Evolutionary conservation across 2,113 vertebrate genomes (phyloP).

Genomic region (Clarias gariepinus): DNA sequence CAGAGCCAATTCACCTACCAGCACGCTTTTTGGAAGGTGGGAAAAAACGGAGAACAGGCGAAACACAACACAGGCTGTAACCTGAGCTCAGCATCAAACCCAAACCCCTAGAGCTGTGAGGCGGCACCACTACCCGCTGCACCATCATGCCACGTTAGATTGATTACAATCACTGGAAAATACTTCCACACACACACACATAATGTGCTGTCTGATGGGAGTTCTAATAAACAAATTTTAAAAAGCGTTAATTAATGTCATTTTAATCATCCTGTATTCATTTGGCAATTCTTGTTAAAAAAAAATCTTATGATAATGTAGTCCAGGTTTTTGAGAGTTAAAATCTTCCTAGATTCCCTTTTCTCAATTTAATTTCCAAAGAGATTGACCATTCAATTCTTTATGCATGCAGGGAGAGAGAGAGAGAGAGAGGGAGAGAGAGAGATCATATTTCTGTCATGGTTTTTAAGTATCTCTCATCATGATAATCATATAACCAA

Average conservation of each 20-base stretch:
- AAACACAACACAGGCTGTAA: neutral
- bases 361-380: neutral
- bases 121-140: neutral
- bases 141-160: slow-evolving; percentile 3
- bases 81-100: slow-evolving; percentile 4
- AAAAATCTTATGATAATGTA: neutral
- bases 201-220: neutral
- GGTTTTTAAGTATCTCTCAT: slow-evolving; percentile 7
- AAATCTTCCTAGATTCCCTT: neutral
- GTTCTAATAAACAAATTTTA: neutral
- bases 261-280: neutral
- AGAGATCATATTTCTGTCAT: neutral
- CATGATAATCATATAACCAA: slow-evolving; percentile 16
- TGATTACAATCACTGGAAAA: slow-evolving; percentile 11
- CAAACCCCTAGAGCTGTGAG: neutral
- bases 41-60: neutral
- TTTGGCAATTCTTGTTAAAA: neutral
- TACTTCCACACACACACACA: slow-evolving; percentile 49
- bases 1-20: neutral
- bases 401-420: neutral
- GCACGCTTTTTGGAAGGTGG: neutral
- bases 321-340: neutral
- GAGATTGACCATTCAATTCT: neutral
- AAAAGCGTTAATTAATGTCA: neutral
- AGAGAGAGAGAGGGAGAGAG: neutral